Base-by-base conservation (phyloP, 2,888 invertebrate genomes). In the Lepidonotus clava region DNA sequence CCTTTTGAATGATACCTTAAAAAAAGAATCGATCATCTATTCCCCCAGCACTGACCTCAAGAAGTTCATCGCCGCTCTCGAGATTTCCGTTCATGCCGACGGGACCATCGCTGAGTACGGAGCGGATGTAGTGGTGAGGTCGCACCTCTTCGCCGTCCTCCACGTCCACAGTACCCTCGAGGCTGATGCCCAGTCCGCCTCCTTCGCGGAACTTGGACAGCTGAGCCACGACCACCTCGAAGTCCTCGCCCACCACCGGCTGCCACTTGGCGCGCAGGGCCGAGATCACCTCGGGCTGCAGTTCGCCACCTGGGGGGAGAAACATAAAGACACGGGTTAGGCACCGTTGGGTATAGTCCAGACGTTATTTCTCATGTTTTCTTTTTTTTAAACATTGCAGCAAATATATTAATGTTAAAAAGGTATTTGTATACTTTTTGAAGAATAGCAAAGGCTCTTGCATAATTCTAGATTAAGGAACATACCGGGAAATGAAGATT, bases 101-200 rank as follows among this genome's bases (percentile, higher is more conserved):
- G 0, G 99, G 99, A 0, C 99, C 99, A 94, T 99, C 98, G n/a
- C 97, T 97, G 91, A 99, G 95, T 92, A 99, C 98, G 85, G 98
- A 98, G 90, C 99, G 96, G 93, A 99, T 99, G 94, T 99, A 99
- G 95, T 99, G 99, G 95, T 99, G 99, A 0, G 99, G 99, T 87
- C 99, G 96, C 67, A 99, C 98, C 95, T 99, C 99, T 87, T 97
- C 96, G 0, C 99, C 99, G 89, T 93, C 93, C 95, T 99, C 99
- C 85, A 99, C 98, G 94, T 99, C 99, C 61, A 99, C 99, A 0
- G 99, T 99, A 84, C 99, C 99, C 94, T 99, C 99, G 89, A 99
- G 95, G 83, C 98, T 99, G 91, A 99, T 98, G 51, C 99, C 99
- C 86, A 99, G 95, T 0, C 99, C 99, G 76, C 98, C 98, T 67